Evolutionary conservation across 2,888 invertebrate genomes (phyloP).

Genomic region (Dryococelus australis): DNA sequence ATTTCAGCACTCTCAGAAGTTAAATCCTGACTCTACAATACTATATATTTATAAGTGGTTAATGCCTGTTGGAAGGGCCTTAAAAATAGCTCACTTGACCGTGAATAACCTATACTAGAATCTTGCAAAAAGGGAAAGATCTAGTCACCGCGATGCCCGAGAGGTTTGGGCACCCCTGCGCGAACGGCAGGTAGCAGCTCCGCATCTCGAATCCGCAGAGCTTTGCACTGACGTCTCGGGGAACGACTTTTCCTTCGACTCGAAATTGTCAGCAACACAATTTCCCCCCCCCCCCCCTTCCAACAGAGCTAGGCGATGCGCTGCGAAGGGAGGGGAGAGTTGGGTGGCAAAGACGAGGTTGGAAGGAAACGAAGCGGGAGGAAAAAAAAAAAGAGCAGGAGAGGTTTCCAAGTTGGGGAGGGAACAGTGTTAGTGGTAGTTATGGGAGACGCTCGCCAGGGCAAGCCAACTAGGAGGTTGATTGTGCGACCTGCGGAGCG

Average conservation of each 20-base stretch:
- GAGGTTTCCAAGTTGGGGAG: neutral
- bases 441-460: neutral
- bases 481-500: too few species aligned
- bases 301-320: neutral
- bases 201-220: neutral
- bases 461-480: too few species aligned
- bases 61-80: too few species aligned
- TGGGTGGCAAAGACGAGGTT: neutral
- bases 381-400: neutral
- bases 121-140: conserved; percentile 48
- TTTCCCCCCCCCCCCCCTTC: too few species aligned
- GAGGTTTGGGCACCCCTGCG: too few species aligned
- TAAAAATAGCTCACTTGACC: too few species aligned
- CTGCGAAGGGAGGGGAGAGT: too few species aligned
- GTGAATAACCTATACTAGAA: too few species aligned
- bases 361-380: neutral
- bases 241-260: neutral
- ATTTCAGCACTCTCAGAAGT: too few species aligned
- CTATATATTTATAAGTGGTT: too few species aligned
- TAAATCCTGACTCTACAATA: too few species aligned
- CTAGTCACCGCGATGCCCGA: too few species aligned
- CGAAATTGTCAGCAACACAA: conserved; percentile 9
- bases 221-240: neutral
- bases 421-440: neutral
- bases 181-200: neutral